Base-by-base conservation (phyloP, 2,888 invertebrate genomes). In the Monochamus alternatus region DNA sequence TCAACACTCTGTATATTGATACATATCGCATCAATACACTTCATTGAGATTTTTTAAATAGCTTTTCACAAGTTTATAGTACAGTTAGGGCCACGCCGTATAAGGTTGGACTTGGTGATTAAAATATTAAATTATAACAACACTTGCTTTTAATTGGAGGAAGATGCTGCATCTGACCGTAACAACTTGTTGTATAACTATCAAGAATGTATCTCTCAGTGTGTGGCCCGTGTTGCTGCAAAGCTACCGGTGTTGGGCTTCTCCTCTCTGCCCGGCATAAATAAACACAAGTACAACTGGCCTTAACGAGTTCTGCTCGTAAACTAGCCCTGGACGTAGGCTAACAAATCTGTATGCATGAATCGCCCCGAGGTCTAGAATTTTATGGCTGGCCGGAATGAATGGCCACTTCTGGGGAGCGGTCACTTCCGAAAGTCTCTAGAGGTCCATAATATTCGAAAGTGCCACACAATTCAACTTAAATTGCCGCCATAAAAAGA, bases 281-380 rank as follows among this genome's bases (percentile, higher is more conserved):
- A 68, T 68, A 68, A 68, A 59, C 30, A 58, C 22, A 43, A 52
- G 68, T 59, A 59, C 55, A 44, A 58, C 68, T 22, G 59, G 47
- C 12, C 69, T 51, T 69, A 69, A 69, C 69, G 69, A 69, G 69
- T 69, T 51, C 44, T 44, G 69, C 69, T 69, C 55, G 47, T 69
- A 69, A 69, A 69, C 69, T 69, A 60, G 31, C 44, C 47, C 51
- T 69, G 60, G 69, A 75, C 78, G 78, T 74, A 62, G 76, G 74
- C 72, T 71, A 78, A 76, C 76, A 76, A 76, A 78, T 78, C 74
- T 65, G 38, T 68, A 58, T 66, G 74, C 66, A 74, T 77, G 75
- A 75, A 68, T 71, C 38, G 77, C 77, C 22, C 75, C 59, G 68
- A 52, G 75, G 75, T 67, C 44, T 66, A 31, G 55, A 72, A 59